Conservation (phyloP, 2,113 vertebrate genomes). For the Atractosteus spatula region DNA sequence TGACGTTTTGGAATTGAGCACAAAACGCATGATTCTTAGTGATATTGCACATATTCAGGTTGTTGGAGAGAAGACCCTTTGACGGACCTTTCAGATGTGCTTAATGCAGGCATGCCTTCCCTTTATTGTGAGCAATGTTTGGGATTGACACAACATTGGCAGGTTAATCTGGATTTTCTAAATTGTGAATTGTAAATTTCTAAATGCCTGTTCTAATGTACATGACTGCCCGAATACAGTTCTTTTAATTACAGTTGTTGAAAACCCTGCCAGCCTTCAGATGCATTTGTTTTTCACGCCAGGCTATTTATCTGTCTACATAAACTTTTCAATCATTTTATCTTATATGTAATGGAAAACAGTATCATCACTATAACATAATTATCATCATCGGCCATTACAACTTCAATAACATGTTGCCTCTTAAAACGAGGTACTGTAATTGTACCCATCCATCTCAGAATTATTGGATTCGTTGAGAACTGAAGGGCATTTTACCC, state of each 20-base stretch:
- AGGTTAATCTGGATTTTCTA: too few species aligned
- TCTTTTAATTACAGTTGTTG: not conserved
- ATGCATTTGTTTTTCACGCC: conserved; percentile 54
- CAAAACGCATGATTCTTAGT: too few species aligned
- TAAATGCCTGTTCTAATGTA: not conserved
- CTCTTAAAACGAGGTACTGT: conserved; percentile 46
- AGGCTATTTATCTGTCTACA: conserved; percentile 49
- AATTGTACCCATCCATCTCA: conserved; percentile 37
- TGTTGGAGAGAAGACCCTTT: too few species aligned
- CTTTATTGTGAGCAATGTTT: too few species aligned
- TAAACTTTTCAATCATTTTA: conserved; percentile 43
- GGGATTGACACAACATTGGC: too few species aligned
- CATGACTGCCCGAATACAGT: not conserved
- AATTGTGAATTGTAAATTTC: not conserved
- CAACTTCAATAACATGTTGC: conserved; percentile 52
- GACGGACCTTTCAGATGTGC: too few species aligned
- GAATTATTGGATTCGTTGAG: conserved; percentile 35
- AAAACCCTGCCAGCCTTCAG: conserved; percentile 41
- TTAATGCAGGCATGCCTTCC: too few species aligned
- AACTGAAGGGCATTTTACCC: conserved; percentile 54
- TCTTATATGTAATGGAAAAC: conserved; percentile 36
- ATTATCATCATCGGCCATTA: conserved; percentile 68
- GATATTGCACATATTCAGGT: too few species aligned
- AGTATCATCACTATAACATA: conserved; percentile 61
- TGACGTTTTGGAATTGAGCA: too few species aligned